Percentiles rank a stretch among this genome's conserved stretches.
Conservation (phyloP, 2,888 invertebrate genomes). For the Conistra vaccinii region DNA sequence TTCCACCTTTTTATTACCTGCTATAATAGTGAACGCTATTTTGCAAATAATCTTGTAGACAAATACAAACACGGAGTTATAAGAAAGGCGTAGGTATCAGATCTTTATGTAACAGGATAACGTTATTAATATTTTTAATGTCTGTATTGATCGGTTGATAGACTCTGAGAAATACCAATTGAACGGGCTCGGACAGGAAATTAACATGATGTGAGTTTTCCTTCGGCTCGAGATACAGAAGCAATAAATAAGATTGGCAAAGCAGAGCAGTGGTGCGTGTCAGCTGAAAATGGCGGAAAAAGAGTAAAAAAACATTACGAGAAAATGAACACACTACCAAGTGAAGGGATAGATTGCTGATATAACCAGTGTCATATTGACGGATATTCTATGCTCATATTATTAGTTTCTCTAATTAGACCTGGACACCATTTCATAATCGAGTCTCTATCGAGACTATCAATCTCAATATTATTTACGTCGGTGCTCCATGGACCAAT, state of each 20-base stretch:
- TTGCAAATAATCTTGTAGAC: slow-evolving; percentile 44
- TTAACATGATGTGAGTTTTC: slow-evolving; percentile 88
- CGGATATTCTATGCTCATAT: too few relatives aligned
- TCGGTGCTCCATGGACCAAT: too few relatives aligned
- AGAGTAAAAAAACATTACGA: slow-evolving; percentile 77
- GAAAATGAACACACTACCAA: slow-evolving; percentile 32
- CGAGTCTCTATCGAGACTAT: too few relatives aligned
- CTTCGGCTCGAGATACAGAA: slow-evolving; percentile 80
- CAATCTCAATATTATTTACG: too few relatives aligned
- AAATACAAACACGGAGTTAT: slow-evolving; percentile 23
- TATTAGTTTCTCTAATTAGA: too few relatives aligned
- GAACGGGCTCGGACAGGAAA: slow-evolving; percentile 82
- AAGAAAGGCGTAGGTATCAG: slow-evolving; percentile 20
- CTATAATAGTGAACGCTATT: slow-evolving; percentile 33
- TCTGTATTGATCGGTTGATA: slow-evolving; percentile 53
- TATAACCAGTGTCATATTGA: too few relatives aligned
- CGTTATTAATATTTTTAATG: slow-evolving; percentile 63
- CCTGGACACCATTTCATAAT: too few relatives aligned
- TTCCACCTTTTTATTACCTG: slow-evolving; percentile 50
- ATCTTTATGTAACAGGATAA: slow-evolving; percentile 35
- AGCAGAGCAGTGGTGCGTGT: slow-evolving; percentile 74
- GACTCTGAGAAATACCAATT: slow-evolving; percentile 67
- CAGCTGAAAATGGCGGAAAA: slow-evolving; percentile 78
- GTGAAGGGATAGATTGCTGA: slow-evolving; percentile 55
- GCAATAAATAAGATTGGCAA: slow-evolving; percentile 88